A percentile compares a stretch with the other conserved stretches of the same genome.
These are phyloP conservation scores for Cheilinus undulatus DNA, from an alignment of 2,113 vertebrate genomes.

Conservation along the genomic window DNA sequence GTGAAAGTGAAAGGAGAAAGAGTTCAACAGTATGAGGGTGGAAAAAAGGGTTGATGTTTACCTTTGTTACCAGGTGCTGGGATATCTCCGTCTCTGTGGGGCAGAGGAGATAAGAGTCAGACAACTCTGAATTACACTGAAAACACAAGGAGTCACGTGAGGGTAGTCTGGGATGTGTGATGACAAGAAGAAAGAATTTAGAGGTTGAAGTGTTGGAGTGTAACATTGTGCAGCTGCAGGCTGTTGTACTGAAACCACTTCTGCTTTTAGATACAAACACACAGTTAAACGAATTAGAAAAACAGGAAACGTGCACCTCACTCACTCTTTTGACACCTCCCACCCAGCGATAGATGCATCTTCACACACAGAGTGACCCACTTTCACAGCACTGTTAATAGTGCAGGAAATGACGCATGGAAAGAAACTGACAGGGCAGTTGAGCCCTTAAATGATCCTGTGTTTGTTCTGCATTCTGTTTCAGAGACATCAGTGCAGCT, in stretches of 20 bases:
- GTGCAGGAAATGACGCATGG: slow-evolving; percentile 11
- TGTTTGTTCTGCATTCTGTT: background rate
- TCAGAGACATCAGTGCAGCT: background rate
- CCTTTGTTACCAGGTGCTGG: slow-evolving; percentile 75
- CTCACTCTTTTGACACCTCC: slow-evolving; percentile 9
- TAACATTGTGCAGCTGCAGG: slow-evolving; percentile 26
- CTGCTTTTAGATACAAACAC: slow-evolving; percentile 9
- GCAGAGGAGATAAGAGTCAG: slow-evolving; percentile 49
- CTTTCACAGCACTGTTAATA: background rate
- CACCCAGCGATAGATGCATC: slow-evolving; percentile 13
- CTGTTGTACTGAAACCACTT: slow-evolving; percentile 21
- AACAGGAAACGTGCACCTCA: slow-evolving; percentile 59
- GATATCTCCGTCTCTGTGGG: slow-evolving; percentile 73
- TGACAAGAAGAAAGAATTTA: slow-evolving; percentile 4
- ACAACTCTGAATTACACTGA: slow-evolving; percentile 6
- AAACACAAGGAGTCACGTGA: background rate
- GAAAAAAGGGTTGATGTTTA: slow-evolving; percentile 42
- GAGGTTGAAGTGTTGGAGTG: background rate
- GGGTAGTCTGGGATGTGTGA: background rate
- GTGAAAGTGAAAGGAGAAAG: background rate
- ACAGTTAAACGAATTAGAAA: background rate
- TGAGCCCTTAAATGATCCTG: background rate
- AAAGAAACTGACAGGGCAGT: slow-evolving; percentile 9
- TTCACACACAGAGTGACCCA: background rate
- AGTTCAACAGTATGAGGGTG: background rate